Percentiles rank a stretch among this genome's conserved stretches.
These are phyloP conservation scores for Babylonia areolata DNA, from an alignment of 1,140 invertebrate genomes.

Conservation along the genomic window DNA sequence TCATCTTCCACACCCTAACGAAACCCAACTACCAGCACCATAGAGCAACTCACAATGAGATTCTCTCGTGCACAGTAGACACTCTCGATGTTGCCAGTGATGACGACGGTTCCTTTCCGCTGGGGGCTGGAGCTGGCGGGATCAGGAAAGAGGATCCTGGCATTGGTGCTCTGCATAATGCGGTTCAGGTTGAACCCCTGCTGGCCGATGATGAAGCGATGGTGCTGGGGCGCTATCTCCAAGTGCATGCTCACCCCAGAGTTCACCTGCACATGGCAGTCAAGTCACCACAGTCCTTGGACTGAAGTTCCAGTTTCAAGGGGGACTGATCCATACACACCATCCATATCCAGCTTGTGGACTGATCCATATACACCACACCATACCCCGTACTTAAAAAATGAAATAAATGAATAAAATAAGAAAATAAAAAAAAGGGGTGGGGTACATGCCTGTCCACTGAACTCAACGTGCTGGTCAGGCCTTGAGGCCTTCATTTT, in stretches of 20 bases:
- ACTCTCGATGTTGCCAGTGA: constrained; percentile 90
- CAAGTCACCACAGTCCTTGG: too few species aligned
- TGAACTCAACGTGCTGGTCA: too few species aligned
- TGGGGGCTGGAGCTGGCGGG: constrained; percentile 78
- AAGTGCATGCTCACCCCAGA: constrained; percentile 92
- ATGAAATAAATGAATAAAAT: too few species aligned
- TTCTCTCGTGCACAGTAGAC: constrained; percentile 93
- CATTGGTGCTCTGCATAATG: constrained; percentile 90
- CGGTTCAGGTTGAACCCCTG: constrained; percentile 89
- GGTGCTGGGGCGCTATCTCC: constrained; percentile 95
- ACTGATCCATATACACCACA: too few species aligned
- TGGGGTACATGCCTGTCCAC: too few species aligned
- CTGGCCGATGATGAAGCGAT: constrained; percentile 89
- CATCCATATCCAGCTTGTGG: too few species aligned
- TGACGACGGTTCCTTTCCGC: constrained; percentile 93
- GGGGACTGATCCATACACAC: too few species aligned
- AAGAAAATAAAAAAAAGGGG: too few species aligned
- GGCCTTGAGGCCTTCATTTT: too few species aligned
- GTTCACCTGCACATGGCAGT: constrained; percentile 48
- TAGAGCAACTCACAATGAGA: constrained; percentile 84
- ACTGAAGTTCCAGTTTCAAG: too few species aligned
- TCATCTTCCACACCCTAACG: neutral
- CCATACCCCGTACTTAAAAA: too few species aligned
- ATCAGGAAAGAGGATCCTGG: constrained; percentile 83
- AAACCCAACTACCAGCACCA: neutral